Evolutionary conservation across 2,888 invertebrate genomes (phyloP), one percentile per base, ranked within the genome.

Genomic region (Tupiocoris notatus): DNA sequence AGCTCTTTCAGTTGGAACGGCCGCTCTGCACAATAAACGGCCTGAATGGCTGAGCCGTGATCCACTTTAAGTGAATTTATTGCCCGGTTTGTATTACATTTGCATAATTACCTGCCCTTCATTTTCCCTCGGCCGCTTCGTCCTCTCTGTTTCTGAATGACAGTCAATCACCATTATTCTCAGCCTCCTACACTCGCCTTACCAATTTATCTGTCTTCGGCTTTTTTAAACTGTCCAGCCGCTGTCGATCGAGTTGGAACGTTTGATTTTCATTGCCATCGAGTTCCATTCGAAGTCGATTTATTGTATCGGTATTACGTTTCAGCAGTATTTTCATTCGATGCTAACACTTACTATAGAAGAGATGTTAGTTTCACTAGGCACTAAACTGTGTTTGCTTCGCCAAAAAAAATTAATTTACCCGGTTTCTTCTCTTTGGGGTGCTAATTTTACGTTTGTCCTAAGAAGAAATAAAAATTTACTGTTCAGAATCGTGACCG

Each of bases 11-110:
- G 39, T 39, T 12, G 39, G 39, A 39, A 39, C 39, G 39, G 39
- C 12, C 39, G 39, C 6, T 39, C 12, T 3, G 39, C 39, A 39
- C 39, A 39, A 39, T 39, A 3, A 39, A 39, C 39, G 39, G 39
- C 39, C 39, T 7, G 39, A 39, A 39, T 3, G 21, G 21, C 23
- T 63, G 63, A 23, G 39, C 67, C 70, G 70, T 70, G 70, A 70
- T 70, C 70, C 70, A 70, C 70, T 70, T 59, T 24, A 59, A 70
- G 24, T 23, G 70, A 58, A 70, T 70, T 70, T 70, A 70, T 59
- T 70, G 58, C 70, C 70, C 24, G 70, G 70, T 70, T 70, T 70
- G 70, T 70, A 70, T 70, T 70, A 70, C 70, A 70, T 70, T 70
- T 70, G 70, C 70, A 70, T 70, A 70, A 70, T 70, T 70, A 70